A percentile compares a stretch with the other conserved stretches of the same genome.
These are phyloP conservation scores for Laticauda colubrina DNA, from an alignment of 2,113 vertebrate genomes.

Conservation along the genomic window DNA sequence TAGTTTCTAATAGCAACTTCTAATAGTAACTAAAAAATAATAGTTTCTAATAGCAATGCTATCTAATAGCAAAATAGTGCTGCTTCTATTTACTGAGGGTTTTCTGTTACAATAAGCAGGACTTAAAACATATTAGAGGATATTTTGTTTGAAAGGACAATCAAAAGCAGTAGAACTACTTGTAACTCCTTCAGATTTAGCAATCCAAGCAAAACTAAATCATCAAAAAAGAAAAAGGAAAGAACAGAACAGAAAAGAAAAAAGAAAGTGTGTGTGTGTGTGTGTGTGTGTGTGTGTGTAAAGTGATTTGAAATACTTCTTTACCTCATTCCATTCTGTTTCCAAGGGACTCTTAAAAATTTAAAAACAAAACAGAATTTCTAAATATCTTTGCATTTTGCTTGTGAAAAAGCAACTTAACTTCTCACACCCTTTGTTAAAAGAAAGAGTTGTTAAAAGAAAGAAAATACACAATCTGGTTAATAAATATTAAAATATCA, in stretches of 20 bases:
- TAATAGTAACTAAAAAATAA: neutral
- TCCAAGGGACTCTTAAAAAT: conserved; percentile 61
- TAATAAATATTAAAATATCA: conserved; percentile 56
- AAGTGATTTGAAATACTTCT: conserved; percentile 43
- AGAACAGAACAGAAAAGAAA: conserved; percentile 38
- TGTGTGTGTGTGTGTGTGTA: no score
- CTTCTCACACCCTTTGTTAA: conserved; percentile 45
- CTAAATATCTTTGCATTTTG: conserved; percentile 62
- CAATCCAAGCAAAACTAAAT: conserved; percentile 27
- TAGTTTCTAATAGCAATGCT: neutral
- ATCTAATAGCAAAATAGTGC: neutral
- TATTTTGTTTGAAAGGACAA: conserved; percentile 35
- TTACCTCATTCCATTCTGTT: conserved; percentile 42
- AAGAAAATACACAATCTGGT: conserved; percentile 26
- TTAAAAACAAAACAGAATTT: conserved; percentile 58
- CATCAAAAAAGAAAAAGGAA: conserved; percentile 28
- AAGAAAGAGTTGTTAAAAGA: conserved; percentile 36
- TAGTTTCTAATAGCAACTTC: neutral
- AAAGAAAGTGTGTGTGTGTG: conserved; percentile 12
- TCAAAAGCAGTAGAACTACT: conserved; percentile 46
- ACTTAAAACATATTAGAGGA: conserved; percentile 42
- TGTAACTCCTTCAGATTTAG: conserved; percentile 19
- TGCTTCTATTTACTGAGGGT: conserved; percentile 38
- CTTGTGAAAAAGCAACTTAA: conserved; percentile 48
- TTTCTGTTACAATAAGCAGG: conserved; percentile 40